Evolutionary conservation across 2,797 vertebrate genomes (phyloP).

Genomic region (Lutjanus argentimaculatus): DNA sequence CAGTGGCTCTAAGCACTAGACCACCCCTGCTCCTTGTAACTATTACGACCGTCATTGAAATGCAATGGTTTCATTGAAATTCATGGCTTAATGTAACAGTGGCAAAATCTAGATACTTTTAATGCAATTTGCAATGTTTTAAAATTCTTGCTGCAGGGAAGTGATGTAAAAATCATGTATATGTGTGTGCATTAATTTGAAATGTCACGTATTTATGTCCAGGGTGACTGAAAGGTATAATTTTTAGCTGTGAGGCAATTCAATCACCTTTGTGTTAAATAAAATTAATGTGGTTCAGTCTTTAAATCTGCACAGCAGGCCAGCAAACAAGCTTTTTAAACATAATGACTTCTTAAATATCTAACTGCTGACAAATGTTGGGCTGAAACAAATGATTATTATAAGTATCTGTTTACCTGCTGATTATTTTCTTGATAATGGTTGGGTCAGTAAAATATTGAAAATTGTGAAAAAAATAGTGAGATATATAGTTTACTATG

Average conservation of each 20-base stretch:
- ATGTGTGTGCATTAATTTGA: slow-evolving; percentile 26
- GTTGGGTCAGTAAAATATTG: neutral
- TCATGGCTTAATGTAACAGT: slow-evolving; percentile 46
- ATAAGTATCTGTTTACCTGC: neutral
- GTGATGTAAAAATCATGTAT: slow-evolving; percentile 28
- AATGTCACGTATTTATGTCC: slow-evolving; percentile 12
- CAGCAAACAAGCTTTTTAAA: neutral
- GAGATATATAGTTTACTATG: neutral
- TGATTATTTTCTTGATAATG: neutral
- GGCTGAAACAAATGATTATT: too few relatives aligned
- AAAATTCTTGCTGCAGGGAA: slow-evolving; percentile 28
- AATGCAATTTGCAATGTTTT: slow-evolving; percentile 42
- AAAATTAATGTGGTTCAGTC: slow-evolving; percentile 5
- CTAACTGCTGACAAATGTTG: neutral
- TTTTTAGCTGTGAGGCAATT: slow-evolving; percentile 12
- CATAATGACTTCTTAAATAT: neutral
- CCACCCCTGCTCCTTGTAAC: slow-evolving; percentile 50
- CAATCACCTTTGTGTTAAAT: slow-evolving; percentile 4
- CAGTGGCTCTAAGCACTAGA: slow-evolving; percentile 41
- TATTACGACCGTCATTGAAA: slow-evolving; percentile 48
- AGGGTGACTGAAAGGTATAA: slow-evolving; percentile 10
- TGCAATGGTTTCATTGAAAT: slow-evolving; percentile 56
- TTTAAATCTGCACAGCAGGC: slow-evolving; percentile 33
- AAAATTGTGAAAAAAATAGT: neutral
- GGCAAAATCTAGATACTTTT: slow-evolving; percentile 40